These are phyloP conservation scores for Mus musculus DNA, from an alignment of 2,113 vertebrate species.

Conservation along the genomic window DNA sequence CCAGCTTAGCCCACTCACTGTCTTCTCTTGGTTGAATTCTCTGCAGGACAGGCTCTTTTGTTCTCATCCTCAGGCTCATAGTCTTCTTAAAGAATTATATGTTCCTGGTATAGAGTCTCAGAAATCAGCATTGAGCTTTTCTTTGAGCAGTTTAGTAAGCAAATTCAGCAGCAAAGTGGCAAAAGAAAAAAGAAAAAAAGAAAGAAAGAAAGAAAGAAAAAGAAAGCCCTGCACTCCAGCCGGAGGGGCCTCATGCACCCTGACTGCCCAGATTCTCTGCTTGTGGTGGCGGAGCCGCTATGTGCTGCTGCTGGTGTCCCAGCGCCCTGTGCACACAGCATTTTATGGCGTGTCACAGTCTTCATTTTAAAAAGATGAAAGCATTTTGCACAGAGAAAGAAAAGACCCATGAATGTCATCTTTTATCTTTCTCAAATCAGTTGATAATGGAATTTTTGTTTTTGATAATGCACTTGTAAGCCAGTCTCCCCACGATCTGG, in stretches of 20 bases:
- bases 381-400: slow-evolving; percentile 80
- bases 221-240: background rate
- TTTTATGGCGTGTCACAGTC: slow-evolving; percentile 75
- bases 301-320: slow-evolving; percentile 69
- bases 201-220: too few relatives aligned
- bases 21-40: slow-evolving; percentile 58
- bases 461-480: slow-evolving; percentile 82
- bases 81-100: slow-evolving; percentile 27
- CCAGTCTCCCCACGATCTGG: slow-evolving; percentile 84
- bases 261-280: slow-evolving; percentile 60
- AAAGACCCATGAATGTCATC: slow-evolving; percentile 81
- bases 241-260: slow-evolving; percentile 15
- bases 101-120: slow-evolving; percentile 49
- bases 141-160: slow-evolving; percentile 76
- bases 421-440: slow-evolving; percentile 77
- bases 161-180: slow-evolving; percentile 84
- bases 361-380: slow-evolving; percentile 73
- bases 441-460: slow-evolving; percentile 80
- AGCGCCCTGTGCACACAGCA: slow-evolving; percentile 66
- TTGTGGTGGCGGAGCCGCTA: slow-evolving; percentile 73
- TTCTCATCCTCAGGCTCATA: slow-evolving; percentile 9
- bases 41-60: slow-evolving; percentile 52
- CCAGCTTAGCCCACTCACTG: background rate
- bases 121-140: slow-evolving; percentile 63
- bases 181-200: slow-evolving; percentile 19